A percentile compares a stretch with the other conserved stretches of the same genome.
phyloP scores from a whole-genome alignment of 2,113 vertebrate species.

The Dissostichus mawsoni region DNA sequence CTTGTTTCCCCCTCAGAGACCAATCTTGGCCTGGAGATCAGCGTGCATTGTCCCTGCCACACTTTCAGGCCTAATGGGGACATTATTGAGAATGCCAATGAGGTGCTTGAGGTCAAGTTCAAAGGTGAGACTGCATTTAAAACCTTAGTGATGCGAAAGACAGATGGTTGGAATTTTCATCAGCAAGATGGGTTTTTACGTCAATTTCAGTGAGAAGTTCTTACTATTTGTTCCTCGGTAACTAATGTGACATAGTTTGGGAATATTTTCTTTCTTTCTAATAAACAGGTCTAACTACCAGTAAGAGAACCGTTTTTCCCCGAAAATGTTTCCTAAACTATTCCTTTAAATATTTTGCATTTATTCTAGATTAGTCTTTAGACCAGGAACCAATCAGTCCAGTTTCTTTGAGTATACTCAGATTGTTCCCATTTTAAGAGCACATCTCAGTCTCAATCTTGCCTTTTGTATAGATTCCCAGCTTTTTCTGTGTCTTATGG shows the following conservation, averaged over 20 bases:
- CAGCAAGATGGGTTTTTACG: background rate
- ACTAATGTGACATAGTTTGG: slow-evolving; percentile 5
- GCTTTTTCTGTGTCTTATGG: slow-evolving; percentile 2
- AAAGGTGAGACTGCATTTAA: slow-evolving; percentile 86
- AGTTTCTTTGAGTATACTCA: background rate
- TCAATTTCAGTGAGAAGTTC: background rate
- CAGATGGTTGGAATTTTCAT: background rate
- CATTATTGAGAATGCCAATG: slow-evolving; percentile 91
- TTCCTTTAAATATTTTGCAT: background rate
- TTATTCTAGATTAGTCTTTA: background rate
- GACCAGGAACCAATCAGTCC: background rate
- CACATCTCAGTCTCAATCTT: background rate
- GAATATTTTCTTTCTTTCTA: background rate
- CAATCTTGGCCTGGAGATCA: slow-evolving; percentile 96
- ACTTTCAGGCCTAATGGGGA: slow-evolving; percentile 95
- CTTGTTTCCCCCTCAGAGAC: slow-evolving; percentile 86
- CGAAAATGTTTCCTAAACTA: background rate
- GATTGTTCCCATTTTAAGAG: background rate
- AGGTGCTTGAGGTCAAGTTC: slow-evolving; percentile 96
- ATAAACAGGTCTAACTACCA: background rate
- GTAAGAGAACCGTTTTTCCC: background rate
- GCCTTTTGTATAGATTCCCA: background rate
- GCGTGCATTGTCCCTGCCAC: slow-evolving; percentile 96
- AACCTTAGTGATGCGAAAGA: background rate
- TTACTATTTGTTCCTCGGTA: background rate